phyloP scores from a whole-genome alignment of 2,888 invertebrate species.

The Stenodema calcarata region DNA sequence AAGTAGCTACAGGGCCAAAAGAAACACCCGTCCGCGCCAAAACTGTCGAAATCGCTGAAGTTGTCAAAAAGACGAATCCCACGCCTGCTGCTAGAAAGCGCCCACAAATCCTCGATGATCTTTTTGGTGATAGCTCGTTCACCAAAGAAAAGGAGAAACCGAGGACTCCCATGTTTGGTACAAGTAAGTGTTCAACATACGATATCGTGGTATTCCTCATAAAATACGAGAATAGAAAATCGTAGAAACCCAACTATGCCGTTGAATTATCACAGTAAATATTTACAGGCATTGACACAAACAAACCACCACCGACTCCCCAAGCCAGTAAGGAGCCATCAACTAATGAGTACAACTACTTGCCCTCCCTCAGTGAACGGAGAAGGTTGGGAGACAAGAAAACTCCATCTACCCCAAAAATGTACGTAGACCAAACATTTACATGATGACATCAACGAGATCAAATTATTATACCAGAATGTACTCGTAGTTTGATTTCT shows the following conservation, averaged over 20 bases:
- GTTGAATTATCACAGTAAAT: neutral
- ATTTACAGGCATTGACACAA: neutral
- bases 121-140: constrained; percentile 40
- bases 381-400: constrained; percentile 17
- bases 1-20: neutral
- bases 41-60: neutral
- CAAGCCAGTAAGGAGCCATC: neutral
- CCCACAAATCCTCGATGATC: constrained; percentile 34
- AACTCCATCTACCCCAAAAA: neutral
- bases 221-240: too few species aligned
- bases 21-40: neutral
- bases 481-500: neutral
- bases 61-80: neutral
- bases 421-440: neutral
- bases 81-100: neutral
- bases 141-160: constrained; percentile 33
- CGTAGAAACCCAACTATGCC: neutral
- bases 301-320: neutral
- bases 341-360: neutral
- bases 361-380: constrained; percentile 25
- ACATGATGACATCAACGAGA: neutral
- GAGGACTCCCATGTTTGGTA: neutral
- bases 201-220: too few species aligned
- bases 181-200: neutral
- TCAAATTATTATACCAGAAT: too few species aligned